Conservation (phyloP, 2,113 vertebrate species). For the Sterrhoptilus dennistouni region DNA sequence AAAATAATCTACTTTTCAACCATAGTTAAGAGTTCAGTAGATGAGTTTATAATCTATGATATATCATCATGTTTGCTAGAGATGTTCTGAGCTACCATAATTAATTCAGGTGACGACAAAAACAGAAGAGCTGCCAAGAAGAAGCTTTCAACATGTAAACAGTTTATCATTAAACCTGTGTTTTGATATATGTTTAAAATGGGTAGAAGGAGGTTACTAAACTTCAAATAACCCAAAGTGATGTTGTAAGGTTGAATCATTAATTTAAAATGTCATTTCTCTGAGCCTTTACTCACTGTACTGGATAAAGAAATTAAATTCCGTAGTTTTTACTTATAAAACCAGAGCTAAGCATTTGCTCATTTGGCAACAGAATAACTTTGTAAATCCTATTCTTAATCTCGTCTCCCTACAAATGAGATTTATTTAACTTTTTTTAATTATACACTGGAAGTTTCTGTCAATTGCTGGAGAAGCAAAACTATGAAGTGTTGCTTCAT, state of each 20-base stretch:
- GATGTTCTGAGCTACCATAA: slow-evolving; percentile 43
- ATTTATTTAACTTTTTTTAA: slow-evolving; percentile 32
- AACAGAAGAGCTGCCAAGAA: slow-evolving; percentile 54
- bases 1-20: slow-evolving; percentile 73
- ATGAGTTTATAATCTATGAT: slow-evolving; percentile 69
- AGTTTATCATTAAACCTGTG: slow-evolving; percentile 49
- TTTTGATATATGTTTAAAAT: slow-evolving; percentile 43
- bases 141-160: slow-evolving; percentile 52
- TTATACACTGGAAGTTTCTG: background rate
- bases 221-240: slow-evolving; percentile 33
- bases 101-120: slow-evolving; percentile 68
- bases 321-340: background rate
- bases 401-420: background rate
- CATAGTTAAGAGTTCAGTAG: slow-evolving; percentile 65
- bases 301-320: slow-evolving; percentile 14
- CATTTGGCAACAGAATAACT: background rate
- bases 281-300: slow-evolving; percentile 19
- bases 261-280: background rate
- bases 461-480: background rate
- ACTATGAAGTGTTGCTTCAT: background rate
- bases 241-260: slow-evolving; percentile 18
- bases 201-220: slow-evolving; percentile 42
- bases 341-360: slow-evolving; percentile 20
- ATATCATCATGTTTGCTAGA: slow-evolving; percentile 59
- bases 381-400: slow-evolving; percentile 28